A percentile compares a stretch with the other conserved stretches of the same genome.
Evolutionary conservation across 2,888 invertebrate species (phyloP).

Genomic region (Listrodromus nycthemerus): DNA sequence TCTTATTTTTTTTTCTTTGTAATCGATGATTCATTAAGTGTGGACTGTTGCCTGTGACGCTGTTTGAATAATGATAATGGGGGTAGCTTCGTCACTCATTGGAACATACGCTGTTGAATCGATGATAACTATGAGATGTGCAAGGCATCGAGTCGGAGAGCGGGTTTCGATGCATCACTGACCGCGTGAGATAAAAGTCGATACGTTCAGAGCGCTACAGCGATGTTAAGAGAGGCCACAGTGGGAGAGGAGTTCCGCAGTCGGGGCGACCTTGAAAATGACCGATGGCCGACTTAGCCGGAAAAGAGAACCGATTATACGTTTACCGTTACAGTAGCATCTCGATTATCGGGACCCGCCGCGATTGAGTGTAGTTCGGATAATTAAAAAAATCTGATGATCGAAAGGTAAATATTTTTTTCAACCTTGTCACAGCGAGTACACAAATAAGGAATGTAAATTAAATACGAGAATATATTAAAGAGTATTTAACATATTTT

Average conservation of each 20-base stretch:
- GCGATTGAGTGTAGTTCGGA: too few relatives aligned
- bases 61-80: neutral
- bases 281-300: slow-evolving; percentile 16
- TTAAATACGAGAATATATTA: too few relatives aligned
- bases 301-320: neutral
- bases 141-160: neutral
- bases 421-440: too few relatives aligned
- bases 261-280: slow-evolving; percentile 34
- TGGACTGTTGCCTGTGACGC: neutral
- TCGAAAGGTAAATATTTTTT: too few relatives aligned
- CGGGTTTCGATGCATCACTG: neutral
- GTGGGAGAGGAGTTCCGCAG: slow-evolving; percentile 16
- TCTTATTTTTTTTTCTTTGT: neutral
- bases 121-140: slow-evolving; percentile 9
- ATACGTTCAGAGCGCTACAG: neutral
- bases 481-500: too few relatives aligned
- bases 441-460: too few relatives aligned
- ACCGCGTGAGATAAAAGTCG: slow-evolving; percentile 26
- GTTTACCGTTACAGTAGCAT: neutral
- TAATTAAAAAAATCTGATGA: too few relatives aligned
- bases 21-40: neutral
- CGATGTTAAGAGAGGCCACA: slow-evolving; percentile 14
- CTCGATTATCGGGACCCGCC: too few relatives aligned
- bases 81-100: neutral
- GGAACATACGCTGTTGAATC: neutral